These are phyloP conservation scores for Ptyas mucosa DNA, from an alignment of 2,113 vertebrate genomes.

Conservation along the genomic window DNA sequence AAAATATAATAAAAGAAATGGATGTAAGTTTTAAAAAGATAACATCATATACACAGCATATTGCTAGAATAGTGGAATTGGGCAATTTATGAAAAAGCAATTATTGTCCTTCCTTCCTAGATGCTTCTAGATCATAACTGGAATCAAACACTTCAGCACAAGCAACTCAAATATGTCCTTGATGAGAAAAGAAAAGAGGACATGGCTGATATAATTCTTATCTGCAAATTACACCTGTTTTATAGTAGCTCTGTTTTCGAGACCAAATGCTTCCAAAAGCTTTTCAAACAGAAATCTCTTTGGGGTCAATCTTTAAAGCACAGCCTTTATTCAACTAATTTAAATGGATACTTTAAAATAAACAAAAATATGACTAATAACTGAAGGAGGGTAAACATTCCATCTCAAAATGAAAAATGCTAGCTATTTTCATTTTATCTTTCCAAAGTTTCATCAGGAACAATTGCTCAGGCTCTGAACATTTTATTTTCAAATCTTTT, in stretches of 20 bases:
- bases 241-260: neutral
- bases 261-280: neutral
- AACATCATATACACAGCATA: neutral
- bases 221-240: conserved; percentile 11
- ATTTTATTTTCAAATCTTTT: neutral
- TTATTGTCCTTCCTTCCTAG: neutral
- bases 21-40: neutral
- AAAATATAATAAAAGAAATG: neutral
- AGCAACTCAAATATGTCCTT: neutral
- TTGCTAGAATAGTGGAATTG: neutral
- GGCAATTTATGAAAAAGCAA: neutral
- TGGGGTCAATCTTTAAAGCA: neutral
- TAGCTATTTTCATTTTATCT: neutral
- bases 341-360: neutral
- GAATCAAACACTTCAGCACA: neutral
- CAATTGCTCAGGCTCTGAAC: neutral
- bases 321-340: neutral
- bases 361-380: neutral
- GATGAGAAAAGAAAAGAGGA: neutral
- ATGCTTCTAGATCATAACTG: neutral
- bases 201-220: neutral
- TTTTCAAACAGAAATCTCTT: neutral
- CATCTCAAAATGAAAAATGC: neutral
- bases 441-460: neutral
- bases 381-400: neutral